These are phyloP conservation scores for Pangasius sanitwongsei DNA, from an alignment of 2,797 vertebrate genomes.

Conservation along the genomic window DNA sequence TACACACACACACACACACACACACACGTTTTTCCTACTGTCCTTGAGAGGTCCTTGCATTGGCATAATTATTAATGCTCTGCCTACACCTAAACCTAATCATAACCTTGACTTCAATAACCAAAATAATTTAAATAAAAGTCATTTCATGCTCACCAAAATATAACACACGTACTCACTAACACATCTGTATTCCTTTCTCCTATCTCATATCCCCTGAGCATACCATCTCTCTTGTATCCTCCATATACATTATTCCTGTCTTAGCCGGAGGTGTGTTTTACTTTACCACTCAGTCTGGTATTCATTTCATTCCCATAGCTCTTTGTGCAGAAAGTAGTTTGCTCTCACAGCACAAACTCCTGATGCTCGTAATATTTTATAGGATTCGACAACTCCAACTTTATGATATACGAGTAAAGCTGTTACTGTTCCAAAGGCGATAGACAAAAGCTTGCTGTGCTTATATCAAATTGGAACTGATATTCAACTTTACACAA, in stretches of 20 bases:
- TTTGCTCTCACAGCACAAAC: not conserved
- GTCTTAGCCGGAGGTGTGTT: slow-evolving; percentile 13
- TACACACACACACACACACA: not conserved
- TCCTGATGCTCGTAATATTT: not conserved
- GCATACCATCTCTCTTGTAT: not conserved
- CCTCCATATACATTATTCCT: slow-evolving; percentile 10
- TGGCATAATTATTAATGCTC: not conserved
- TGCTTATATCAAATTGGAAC: not conserved
- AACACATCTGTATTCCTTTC: not conserved
- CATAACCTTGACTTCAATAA: not conserved
- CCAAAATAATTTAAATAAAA: not conserved
- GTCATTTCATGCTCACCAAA: not conserved
- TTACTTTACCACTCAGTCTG: not conserved
- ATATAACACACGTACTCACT: not conserved
- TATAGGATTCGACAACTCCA: not conserved
- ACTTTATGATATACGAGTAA: slow-evolving; percentile 3
- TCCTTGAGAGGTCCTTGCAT: not conserved
- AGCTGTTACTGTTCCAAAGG: not conserved
- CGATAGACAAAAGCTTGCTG: not conserved
- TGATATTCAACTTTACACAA: slow-evolving; percentile 1
- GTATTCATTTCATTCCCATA: not conserved
- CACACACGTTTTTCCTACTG: not conserved
- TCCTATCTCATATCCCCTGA: not conserved
- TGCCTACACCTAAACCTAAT: not conserved
- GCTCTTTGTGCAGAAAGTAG: not conserved